These are phyloP conservation scores for Neotoma lepida DNA, from an alignment of 2,113 vertebrate species.

Conservation along the genomic window DNA sequence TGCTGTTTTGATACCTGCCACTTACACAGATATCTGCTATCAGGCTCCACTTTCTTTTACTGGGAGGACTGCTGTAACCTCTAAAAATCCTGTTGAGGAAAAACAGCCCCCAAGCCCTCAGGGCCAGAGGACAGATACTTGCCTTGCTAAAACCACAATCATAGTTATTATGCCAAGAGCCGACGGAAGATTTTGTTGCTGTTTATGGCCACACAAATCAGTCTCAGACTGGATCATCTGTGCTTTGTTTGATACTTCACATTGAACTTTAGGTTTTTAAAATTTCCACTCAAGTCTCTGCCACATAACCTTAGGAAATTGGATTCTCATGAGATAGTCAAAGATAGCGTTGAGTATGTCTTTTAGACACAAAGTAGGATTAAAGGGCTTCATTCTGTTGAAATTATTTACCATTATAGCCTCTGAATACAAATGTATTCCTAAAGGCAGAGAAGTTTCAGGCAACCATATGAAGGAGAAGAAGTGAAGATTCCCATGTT, in stretches of 20 bases:
- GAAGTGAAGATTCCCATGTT: slow-evolving; percentile 54
- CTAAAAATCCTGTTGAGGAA: slow-evolving; percentile 33
- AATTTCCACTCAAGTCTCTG: slow-evolving; percentile 65
- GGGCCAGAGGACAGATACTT: slow-evolving; percentile 5
- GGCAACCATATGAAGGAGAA: slow-evolving; percentile 32
- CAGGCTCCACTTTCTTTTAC: not conserved
- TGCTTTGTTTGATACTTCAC: slow-evolving; percentile 69
- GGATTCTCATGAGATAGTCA: slow-evolving; percentile 72
- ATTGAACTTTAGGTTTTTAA: slow-evolving; percentile 73
- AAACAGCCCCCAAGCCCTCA: not conserved
- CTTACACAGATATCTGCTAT: not conserved
- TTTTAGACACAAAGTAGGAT: slow-evolving; percentile 74
- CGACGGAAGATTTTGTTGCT: slow-evolving; percentile 48
- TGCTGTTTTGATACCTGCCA: not conserved
- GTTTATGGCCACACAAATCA: slow-evolving; percentile 59
- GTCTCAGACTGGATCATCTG: slow-evolving; percentile 19
- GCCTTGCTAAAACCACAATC: slow-evolving; percentile 15
- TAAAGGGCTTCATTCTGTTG: slow-evolving; percentile 66
- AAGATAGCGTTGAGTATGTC: slow-evolving; percentile 46
- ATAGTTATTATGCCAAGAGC: slow-evolving; percentile 12
- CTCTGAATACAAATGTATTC: slow-evolving; percentile 70
- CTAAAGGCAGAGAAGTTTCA: slow-evolving; percentile 57
- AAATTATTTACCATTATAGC: slow-evolving; percentile 65
- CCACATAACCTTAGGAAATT: slow-evolving; percentile 73
- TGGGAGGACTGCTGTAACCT: not conserved